These are phyloP conservation scores for Scylla paramamosain DNA, from an alignment of 1,140 invertebrate genomes.

Conservation along the genomic window DNA sequence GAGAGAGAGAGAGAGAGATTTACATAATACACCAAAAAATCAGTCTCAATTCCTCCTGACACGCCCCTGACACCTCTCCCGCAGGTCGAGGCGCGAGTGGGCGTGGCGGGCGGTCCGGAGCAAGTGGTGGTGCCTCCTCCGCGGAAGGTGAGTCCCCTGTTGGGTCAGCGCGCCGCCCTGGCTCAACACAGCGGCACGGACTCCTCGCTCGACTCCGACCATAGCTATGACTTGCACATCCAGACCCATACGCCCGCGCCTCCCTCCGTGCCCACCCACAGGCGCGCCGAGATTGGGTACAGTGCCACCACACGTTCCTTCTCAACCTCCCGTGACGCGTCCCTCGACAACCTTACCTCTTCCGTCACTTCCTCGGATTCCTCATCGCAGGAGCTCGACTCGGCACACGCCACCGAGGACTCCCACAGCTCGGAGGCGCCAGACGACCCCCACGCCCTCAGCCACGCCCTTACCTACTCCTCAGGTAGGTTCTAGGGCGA, in stretches of 20 bases:
- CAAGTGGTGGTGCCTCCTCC: neutral
- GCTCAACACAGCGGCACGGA: conserved; percentile 67
- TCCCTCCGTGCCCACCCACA: conserved; percentile 16
- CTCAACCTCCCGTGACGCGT: conserved; percentile 58
- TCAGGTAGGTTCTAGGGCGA: neutral
- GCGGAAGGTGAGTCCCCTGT: conserved; percentile 49
- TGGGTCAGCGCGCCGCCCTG: conserved; percentile 52
- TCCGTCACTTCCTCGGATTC: conserved; percentile 70
- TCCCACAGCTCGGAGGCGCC: conserved; percentile 67
- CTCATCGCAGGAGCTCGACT: conserved; percentile 70
- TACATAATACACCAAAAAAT: neutral
- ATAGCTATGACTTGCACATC: conserved; percentile 57
- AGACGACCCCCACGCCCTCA: conserved; percentile 47
- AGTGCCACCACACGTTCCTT: conserved; percentile 36
- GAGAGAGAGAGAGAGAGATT: neutral
- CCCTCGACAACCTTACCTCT: conserved; percentile 63
- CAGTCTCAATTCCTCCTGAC: too few relatives aligned
- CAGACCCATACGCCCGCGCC: conserved; percentile 21
- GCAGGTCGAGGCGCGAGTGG: neutral
- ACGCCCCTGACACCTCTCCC: too few relatives aligned
- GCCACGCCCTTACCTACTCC: conserved; percentile 50
- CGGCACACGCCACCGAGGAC: conserved; percentile 67
- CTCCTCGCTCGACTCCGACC: conserved; percentile 69
- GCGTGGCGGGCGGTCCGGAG: neutral
- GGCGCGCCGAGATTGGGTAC: neutral